A percentile compares a stretch with the other conserved stretches of the same genome.
phyloP scores from a whole-genome alignment of 1,140 invertebrate species.

The Bombus picipes region DNA sequence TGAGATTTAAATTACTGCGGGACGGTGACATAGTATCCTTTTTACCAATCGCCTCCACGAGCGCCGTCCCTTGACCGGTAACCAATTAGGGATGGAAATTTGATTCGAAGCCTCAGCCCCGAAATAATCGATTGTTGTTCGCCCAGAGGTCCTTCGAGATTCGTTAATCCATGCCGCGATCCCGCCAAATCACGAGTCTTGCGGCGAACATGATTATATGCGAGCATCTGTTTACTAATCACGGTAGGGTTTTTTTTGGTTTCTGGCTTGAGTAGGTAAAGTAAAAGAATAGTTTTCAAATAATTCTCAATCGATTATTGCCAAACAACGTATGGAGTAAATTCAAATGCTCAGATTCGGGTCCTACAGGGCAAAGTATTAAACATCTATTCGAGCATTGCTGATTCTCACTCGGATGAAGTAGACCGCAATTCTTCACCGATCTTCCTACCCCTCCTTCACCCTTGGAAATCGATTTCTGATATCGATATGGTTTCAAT shows the following conservation, averaged over 20 bases:
- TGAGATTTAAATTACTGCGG: constrained; percentile 81
- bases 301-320: background rate
- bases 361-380: background rate
- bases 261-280: too few relatives aligned
- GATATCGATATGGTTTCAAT: background rate
- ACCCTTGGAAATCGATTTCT: background rate
- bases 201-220: background rate
- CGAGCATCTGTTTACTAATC: background rate
- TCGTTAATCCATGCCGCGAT: constrained; percentile 47
- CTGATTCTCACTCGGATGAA: background rate
- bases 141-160: constrained; percentile 32
- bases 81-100: constrained; percentile 75
- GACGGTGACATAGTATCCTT: constrained; percentile 77
- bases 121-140: constrained; percentile 66
- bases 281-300: too few relatives aligned
- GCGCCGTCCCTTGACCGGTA: constrained; percentile 28
- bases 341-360: background rate
- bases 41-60: constrained; percentile 63
- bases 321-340: background rate
- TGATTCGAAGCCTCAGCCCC: constrained; percentile 65
- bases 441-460: background rate
- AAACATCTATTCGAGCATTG: constrained; percentile 2
- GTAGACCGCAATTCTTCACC: background rate
- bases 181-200: background rate
- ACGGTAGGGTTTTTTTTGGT: too few relatives aligned